Conservation (phyloP, 1,140 invertebrate genomes). For the Bombyx mori region DNA sequence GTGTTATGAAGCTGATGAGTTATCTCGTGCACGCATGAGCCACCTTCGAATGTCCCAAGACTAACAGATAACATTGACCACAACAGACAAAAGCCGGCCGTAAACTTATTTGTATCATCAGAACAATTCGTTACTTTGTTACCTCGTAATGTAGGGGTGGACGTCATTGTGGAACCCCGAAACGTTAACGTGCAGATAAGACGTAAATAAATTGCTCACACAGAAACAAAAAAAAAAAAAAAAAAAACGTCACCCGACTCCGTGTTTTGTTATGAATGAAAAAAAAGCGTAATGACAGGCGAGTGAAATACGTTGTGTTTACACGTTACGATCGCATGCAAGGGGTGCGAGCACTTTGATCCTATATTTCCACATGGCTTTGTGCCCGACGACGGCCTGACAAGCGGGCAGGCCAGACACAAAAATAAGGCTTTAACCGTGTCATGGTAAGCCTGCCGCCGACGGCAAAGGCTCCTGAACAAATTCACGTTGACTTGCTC, state of each 20-base stretch:
- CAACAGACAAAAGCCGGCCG: conserved; percentile 46
- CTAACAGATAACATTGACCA: conserved; percentile 52
- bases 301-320: conserved; percentile 21
- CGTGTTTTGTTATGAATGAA: conserved; percentile 10
- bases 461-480: conserved; percentile 65
- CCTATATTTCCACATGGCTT: conserved; percentile 67
- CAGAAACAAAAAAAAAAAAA: neutral
- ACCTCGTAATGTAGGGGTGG: conserved; percentile 20
- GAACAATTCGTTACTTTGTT: conserved; percentile 46
- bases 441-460: conserved; percentile 66
- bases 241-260: conserved; percentile 6
- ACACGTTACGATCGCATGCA: conserved; percentile 35
- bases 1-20: conserved; percentile 27
- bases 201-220: conserved; percentile 13
- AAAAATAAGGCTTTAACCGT: conserved; percentile 69
- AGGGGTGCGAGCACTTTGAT: conserved; percentile 55
- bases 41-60: conserved; percentile 37
- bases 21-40: conserved; percentile 39
- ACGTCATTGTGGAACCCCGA: conserved; percentile 8
- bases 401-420: conserved; percentile 62
- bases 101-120: conserved; percentile 60
- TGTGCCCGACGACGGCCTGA: conserved; percentile 59
- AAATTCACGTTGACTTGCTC: conserved; percentile 28
- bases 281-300: conserved; percentile 17
- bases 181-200: conserved; percentile 9